phyloP scores from a whole-genome alignment of 2,888 invertebrate genomes.

The Allophyes oxyacanthae region DNA sequence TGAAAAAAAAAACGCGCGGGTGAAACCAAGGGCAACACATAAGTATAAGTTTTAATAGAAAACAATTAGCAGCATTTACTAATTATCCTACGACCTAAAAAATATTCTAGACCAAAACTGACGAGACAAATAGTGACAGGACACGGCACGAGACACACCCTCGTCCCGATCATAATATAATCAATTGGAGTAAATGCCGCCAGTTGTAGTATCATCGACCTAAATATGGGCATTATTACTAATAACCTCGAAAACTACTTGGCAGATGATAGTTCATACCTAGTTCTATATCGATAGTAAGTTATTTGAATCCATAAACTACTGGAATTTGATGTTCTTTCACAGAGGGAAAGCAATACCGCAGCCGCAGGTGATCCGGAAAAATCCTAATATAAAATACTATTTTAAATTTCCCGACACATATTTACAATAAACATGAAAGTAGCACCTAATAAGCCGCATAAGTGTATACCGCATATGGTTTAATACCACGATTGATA shows the following conservation, averaged over 20 bases:
- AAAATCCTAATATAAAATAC: too few species aligned
- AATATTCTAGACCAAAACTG: conserved; percentile 46
- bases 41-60: too few species aligned
- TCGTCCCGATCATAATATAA: conserved; percentile 50
- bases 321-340: too few species aligned
- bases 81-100: conserved; percentile 7
- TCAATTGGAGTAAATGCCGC: conserved; percentile 54
- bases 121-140: conserved; percentile 52
- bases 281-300: conserved; percentile 18
- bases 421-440: too few species aligned
- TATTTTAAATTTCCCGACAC: too few species aligned
- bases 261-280: conserved; percentile 28
- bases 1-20: too few species aligned
- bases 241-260: conserved; percentile 52
- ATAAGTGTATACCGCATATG: conserved; percentile 6
- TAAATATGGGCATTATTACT: conserved; percentile 30
- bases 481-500: conserved; percentile 15
- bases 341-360: too few species aligned
- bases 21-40: too few species aligned
- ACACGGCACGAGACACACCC: conserved; percentile 61
- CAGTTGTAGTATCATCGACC: conserved; percentile 48
- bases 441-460: not conserved
- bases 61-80: not conserved
- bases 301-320: conserved; percentile 1
- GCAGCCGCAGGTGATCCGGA: too few species aligned